Conservation (phyloP, 2,888 invertebrate genomes). For the Pseudococcus longispinus region DNA sequence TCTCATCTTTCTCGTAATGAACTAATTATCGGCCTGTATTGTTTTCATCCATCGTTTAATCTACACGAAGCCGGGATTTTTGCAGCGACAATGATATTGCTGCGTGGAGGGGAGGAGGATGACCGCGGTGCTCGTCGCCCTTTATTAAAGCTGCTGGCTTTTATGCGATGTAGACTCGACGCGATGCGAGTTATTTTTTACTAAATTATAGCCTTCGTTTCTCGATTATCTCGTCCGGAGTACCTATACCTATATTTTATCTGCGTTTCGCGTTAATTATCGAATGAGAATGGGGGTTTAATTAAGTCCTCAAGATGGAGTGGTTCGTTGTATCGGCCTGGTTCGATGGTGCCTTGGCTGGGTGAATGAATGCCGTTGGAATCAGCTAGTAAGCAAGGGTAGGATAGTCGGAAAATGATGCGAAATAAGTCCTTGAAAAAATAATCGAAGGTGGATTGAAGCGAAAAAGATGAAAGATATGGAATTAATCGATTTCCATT, state of each 20-base stretch:
- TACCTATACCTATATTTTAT: background rate
- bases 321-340: background rate
- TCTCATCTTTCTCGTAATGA: slow-evolving; percentile 36
- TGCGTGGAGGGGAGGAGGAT: background rate
- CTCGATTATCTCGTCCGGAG: background rate
- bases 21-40: slow-evolving; percentile 39
- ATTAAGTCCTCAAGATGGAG: background rate
- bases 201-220: background rate
- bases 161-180: background rate
- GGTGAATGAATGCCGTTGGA: too few species aligned
- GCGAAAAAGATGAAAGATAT: too few species aligned
- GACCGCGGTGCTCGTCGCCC: background rate
- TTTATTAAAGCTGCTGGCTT: background rate
- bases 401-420: too few species aligned
- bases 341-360: background rate
- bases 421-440: too few species aligned
- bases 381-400: too few species aligned
- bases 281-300: background rate
- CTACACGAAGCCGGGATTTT: background rate
- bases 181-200: background rate
- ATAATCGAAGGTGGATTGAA: too few species aligned
- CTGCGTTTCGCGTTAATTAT: background rate
- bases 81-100: background rate
- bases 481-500: too few species aligned
- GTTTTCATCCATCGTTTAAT: background rate